Evolutionary conservation across 2,888 invertebrate genomes (phyloP), one percentile per base, ranked within the genome.

Genomic region (Drosophila hamatofila): DNA sequence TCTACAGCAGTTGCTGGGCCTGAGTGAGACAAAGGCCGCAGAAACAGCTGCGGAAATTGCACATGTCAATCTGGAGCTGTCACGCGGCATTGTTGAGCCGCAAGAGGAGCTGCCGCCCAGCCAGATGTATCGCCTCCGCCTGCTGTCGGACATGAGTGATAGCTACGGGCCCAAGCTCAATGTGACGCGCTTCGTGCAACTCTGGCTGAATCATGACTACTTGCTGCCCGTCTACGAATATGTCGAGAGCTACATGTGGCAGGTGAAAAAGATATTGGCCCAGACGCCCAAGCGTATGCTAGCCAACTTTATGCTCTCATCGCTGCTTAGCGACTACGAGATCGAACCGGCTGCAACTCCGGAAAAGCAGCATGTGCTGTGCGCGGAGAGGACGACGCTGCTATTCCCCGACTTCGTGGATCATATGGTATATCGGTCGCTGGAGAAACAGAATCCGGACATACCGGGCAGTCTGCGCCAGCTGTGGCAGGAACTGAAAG

Each of bases 261-360:
- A 92, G 39, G 51, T 92, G 46, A 75, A 85, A 5, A 77, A 84
- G 52, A 27, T 91, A 2, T 65, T 92, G 1, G 23, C 71, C 12
- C 74, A 69, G 4, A 90, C 91, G 0, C 80, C 91, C 0, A 88
- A 83, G 16, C 73, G 79, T 1, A 60, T 81, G 0, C 60, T 92
- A 14, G 93, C 93, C 51, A 92, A 92, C 69, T 92, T 88, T 35
- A 90, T 92, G 57, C 90, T 92, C 69, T 85, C 84, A 66, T 60
- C 84, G 14, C 65, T 92, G 44, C 30, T 92, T 5, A 60, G 55
- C 14, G 90, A 89, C 25, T 91, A 91, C 30, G 80, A 80, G 3
- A 49, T 88, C 16, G 75, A 81, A 12, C 41, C 49, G 1, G 73
- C 74, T 7, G 46, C 66, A 0, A 69, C 27, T 0, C 46, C 63